These are phyloP conservation scores for Stigmatopora argus DNA, from an alignment of 2,113 vertebrate genomes.

Conservation along the genomic window DNA sequence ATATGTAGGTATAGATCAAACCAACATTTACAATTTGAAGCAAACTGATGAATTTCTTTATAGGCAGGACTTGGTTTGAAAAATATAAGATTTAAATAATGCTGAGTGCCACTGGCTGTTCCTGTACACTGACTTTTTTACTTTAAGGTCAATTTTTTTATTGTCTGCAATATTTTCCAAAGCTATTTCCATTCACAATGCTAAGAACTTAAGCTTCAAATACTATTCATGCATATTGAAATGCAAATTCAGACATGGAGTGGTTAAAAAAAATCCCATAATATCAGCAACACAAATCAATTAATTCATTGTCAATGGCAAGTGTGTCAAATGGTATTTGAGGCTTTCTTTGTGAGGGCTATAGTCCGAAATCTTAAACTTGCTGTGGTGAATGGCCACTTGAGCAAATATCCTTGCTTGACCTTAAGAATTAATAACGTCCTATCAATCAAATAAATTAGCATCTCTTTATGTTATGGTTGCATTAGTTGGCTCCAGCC, in stretches of 20 bases:
- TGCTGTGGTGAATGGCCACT: not conserved
- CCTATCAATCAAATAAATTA: not conserved
- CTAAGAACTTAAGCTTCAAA: too few species aligned
- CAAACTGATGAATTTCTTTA: not conserved
- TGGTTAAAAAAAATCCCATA: not conserved
- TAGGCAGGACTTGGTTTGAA: not conserved
- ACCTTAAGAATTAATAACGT: not conserved
- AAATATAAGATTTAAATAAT: not conserved
- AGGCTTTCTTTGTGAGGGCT: not conserved
- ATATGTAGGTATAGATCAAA: not conserved
- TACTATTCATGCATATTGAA: too few species aligned
- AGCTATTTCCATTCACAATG: too few species aligned
- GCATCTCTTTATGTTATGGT: too few species aligned
- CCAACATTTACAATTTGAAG: not conserved
- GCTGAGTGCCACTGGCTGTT: not conserved
- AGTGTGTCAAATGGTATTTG: not conserved
- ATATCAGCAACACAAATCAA: not conserved
- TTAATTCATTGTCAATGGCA: not conserved
- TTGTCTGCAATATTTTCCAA: too few species aligned
- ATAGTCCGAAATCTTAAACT: constrained; percentile 10
- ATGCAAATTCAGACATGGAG: too few species aligned
- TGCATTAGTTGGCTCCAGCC: too few species aligned
- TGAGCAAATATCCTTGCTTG: not conserved
- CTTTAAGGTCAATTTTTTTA: not conserved
- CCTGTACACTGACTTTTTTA: not conserved